These are phyloP conservation scores for Parasteatoda lunata DNA, from an alignment of 2,888 invertebrate species.

Conservation along the genomic window DNA sequence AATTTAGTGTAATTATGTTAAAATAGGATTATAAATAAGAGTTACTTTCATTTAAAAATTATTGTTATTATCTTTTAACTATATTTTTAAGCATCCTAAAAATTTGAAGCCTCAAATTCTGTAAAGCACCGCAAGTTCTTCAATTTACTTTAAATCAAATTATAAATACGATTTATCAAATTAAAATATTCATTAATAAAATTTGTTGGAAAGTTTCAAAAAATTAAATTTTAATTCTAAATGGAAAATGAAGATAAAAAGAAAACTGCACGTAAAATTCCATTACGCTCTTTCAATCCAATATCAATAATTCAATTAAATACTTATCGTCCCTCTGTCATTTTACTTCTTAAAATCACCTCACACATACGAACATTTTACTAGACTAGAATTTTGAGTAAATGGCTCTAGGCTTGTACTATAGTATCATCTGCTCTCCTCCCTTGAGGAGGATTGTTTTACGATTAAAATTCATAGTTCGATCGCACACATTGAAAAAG, in stretches of 20 bases:
- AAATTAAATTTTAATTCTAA: neutral
- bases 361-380: neutral
- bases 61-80: no score
- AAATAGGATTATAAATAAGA: no score
- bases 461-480: conserved; percentile 64
- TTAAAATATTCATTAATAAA: no score
- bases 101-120: no score
- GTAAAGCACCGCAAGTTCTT: no score
- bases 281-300: neutral
- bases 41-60: no score
- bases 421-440: conserved; percentile 16
- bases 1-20: no score
- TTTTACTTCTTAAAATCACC: neutral
- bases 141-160: no score
- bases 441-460: conserved; percentile 49
- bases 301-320: neutral
- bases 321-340: neutral
- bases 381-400: neutral
- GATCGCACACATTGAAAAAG: conserved; percentile 27
- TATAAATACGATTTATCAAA: no score
- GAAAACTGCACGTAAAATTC: neutral
- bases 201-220: no score
- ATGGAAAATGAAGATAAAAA: neutral
- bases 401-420: conserved; percentile 18
- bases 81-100: no score